Conservation (phyloP, 2,113 vertebrate species). For the Lycaon pictus region DNA sequence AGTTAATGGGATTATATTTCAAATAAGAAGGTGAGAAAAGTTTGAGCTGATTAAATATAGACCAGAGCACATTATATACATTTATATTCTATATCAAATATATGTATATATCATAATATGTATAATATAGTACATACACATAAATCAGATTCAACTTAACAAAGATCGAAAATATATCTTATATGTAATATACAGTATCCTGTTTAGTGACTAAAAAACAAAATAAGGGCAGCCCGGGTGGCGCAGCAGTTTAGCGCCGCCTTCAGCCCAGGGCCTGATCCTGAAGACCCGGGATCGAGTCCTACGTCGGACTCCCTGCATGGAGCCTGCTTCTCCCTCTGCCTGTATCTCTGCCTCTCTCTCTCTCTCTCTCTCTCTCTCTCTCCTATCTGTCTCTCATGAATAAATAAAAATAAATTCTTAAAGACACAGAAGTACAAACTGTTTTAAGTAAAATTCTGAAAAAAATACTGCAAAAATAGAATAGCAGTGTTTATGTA, state of each 20-base stretch:
- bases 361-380: too few species aligned
- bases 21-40: background rate
- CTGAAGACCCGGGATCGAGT: too few species aligned
- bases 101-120: background rate
- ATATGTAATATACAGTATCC: background rate
- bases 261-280: too few species aligned
- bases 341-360: too few species aligned
- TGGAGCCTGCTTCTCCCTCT: too few species aligned
- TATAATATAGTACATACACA: background rate
- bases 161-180: background rate
- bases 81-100: background rate
- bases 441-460: background rate
- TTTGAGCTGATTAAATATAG: background rate
- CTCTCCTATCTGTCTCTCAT: too few species aligned
- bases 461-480: background rate
- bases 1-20: background rate
- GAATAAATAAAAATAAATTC: too few species aligned
- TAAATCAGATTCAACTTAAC: background rate
- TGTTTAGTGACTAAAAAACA: background rate
- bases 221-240: too few species aligned
- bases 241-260: too few species aligned
- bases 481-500: background rate
- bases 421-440: background rate
- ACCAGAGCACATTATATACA: background rate
- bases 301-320: too few species aligned